Conservation (phyloP, 2,113 vertebrate genomes). For the Campylomormyrus tamandua region DNA sequence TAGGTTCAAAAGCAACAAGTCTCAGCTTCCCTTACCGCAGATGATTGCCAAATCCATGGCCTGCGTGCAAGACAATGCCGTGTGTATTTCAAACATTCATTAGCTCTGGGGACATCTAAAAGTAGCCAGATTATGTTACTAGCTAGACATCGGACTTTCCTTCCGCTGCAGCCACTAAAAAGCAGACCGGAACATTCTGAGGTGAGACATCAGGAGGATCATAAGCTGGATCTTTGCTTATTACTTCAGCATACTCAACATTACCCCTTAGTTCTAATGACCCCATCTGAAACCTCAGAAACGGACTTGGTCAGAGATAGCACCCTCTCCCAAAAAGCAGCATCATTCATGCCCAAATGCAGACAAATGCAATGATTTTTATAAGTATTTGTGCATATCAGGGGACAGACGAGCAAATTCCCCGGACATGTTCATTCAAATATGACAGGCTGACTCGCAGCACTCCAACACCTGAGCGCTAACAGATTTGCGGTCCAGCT, state of each 20-base stretch:
- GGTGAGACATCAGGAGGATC: neutral
- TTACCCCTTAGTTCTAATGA: neutral
- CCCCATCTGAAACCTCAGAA: neutral
- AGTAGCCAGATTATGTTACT: neutral
- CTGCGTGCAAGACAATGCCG: neutral
- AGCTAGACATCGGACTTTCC: conserved; percentile 31
- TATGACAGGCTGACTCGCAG: neutral
- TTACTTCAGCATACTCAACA: neutral
- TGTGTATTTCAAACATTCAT: neutral
- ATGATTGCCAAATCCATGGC: neutral
- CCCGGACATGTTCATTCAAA: conserved; percentile 4
- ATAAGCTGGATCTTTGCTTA: neutral
- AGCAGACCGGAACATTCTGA: conserved; percentile 39
- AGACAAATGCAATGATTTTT: conserved; percentile 42
- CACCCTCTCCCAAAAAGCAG: conserved; percentile 36
- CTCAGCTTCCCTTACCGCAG: neutral
- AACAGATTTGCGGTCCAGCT: neutral
- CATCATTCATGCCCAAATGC: conserved; percentile 45
- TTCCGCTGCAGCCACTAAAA: conserved; percentile 45
- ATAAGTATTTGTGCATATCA: conserved; percentile 35
- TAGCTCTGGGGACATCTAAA: neutral
- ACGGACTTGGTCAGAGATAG: conserved; percentile 29
- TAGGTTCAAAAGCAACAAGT: neutral
- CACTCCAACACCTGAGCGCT: neutral
- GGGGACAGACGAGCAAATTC: conserved; percentile 21